A percentile compares a stretch with the other conserved stretches of the same genome.
These are phyloP conservation scores for Xestia ashworthii DNA, from an alignment of 2,888 invertebrate genomes.

Conservation along the genomic window DNA sequence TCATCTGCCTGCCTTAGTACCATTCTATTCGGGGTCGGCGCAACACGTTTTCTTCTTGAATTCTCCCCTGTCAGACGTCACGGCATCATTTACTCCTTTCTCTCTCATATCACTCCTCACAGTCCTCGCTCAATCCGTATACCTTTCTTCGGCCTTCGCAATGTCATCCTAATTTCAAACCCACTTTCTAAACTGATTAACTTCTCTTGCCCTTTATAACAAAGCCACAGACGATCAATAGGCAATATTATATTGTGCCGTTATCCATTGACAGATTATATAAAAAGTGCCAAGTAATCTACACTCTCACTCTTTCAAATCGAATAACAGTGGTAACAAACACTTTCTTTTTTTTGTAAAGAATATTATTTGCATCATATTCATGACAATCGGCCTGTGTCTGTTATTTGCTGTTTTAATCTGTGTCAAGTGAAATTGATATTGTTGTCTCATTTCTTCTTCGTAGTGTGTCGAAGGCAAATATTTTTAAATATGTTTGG, in stretches of 20 bases:
- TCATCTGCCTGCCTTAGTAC: too few species aligned
- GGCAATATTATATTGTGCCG: constrained; percentile 2
- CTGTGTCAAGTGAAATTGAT: neutral
- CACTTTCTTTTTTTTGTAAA: constrained; percentile 50
- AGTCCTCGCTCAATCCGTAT: too few species aligned
- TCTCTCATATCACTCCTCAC: too few species aligned
- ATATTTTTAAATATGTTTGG: too few species aligned
- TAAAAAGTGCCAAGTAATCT: constrained; percentile 49
- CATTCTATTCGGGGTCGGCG: too few species aligned
- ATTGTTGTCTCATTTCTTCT: neutral
- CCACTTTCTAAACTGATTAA: constrained; percentile 16
- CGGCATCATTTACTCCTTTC: too few species aligned
- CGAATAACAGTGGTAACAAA: neutral
- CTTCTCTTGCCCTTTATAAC: neutral
- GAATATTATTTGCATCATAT: constrained; percentile 8
- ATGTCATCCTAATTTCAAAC: neutral
- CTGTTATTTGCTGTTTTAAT: neutral
- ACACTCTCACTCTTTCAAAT: constrained; percentile 41
- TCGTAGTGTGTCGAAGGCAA: too few species aligned
- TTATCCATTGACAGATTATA: constrained; percentile 31
- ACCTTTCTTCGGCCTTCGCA: neutral
- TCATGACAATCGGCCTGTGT: neutral
- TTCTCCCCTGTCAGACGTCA: too few species aligned
- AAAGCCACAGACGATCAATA: constrained; percentile 7
- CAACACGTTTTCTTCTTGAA: too few species aligned